Base-by-base conservation (phyloP, 1,140 invertebrate genomes). In the Orius insidiosus region DNA sequence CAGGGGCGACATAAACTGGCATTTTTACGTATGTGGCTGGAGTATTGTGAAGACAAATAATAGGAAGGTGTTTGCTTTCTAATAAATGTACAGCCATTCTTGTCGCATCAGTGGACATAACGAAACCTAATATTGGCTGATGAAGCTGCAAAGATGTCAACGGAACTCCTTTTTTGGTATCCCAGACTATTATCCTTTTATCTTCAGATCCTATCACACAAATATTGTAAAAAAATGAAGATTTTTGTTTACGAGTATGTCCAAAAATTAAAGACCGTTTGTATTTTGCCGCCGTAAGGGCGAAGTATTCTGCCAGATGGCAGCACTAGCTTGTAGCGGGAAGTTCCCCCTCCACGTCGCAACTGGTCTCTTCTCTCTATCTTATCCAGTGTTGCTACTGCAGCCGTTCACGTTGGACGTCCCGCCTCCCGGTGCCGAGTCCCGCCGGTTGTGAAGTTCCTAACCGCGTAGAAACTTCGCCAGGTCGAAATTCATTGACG, bases 161-260 rank as follows among this genome's bases (percentile, higher is more conserved):
- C 8, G 75, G 68, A 15, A 78, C 63, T 1, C 83, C 83, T 30
- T 78, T 70, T 54, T 80, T 81, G 14, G 78, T 80, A 57, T 85
- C 80, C 82, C 82, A 86, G 4, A 83, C 77, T 44, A 85, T 81
- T 7, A 85, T 63, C 32, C 72, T 82, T 55, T 82, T 83, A 60
- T 86, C 83, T 58, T 84, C 80, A 45, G 80, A 82, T 31, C 80
- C 82, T 68, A 56, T 7, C 50, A 36, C 3, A 36, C n/a, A 36
- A 36, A 36, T 36, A 15, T 5, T 5, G 35, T 15, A 36, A 15
- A n/a, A n/a, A 36, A 15, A 36, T 3, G 9, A 36, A 11, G 35
- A n/a, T 11, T n/a, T n/a, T 36, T 36, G n/a, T 36, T 3, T 36
- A n/a, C 32, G 32, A 33, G 32, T 7, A 33, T 33, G 32, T n/a